Evolutionary conservation across 2,888 invertebrate species (phyloP).

Genomic region (Ditylenchus weischeri): DNA sequence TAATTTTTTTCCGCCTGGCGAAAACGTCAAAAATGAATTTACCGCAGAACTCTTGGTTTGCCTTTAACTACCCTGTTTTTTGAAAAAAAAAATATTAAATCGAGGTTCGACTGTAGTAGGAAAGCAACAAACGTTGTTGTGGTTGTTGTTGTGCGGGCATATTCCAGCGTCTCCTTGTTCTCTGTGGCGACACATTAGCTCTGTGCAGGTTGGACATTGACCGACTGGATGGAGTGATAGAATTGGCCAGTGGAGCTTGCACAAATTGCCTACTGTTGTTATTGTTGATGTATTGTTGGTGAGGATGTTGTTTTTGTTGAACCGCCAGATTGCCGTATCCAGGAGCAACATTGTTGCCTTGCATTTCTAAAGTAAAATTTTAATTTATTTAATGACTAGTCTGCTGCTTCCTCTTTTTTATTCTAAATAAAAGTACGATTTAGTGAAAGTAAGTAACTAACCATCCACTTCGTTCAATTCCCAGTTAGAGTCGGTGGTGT

Average conservation of each 20-base stretch:
- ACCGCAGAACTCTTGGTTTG: too few relatives aligned
- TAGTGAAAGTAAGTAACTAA: background rate
- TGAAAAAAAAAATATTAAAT: too few relatives aligned
- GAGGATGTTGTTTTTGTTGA: constrained; percentile 19
- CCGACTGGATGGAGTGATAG: constrained; percentile 24
- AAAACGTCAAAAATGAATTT: too few relatives aligned
- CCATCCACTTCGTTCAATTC: constrained; percentile 15
- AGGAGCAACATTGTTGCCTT: background rate
- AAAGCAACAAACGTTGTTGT: constrained; percentile 1
- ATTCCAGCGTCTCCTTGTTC: constrained; percentile 19
- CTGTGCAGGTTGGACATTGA: constrained; percentile 42
- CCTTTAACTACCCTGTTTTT: too few relatives aligned
- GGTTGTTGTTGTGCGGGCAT: constrained; percentile 13
- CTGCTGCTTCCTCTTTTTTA: background rate
- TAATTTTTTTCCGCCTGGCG: too few relatives aligned
- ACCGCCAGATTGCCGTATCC: background rate
- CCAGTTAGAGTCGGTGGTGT: constrained; percentile 13
- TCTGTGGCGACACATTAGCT: constrained; percentile 33
- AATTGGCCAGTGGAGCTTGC: background rate
- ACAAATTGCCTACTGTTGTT: background rate
- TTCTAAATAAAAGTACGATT: background rate
- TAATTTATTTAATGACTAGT: constrained; percentile 5
- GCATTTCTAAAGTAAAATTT: background rate
- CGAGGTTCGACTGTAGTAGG: background rate
- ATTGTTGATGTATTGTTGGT: constrained; percentile 11